Percentiles rank a stretch among this genome's conserved stretches.
Evolutionary conservation across 1,140 invertebrate genomes (phyloP).

Genomic region (Dinoponera quadriceps): DNA sequence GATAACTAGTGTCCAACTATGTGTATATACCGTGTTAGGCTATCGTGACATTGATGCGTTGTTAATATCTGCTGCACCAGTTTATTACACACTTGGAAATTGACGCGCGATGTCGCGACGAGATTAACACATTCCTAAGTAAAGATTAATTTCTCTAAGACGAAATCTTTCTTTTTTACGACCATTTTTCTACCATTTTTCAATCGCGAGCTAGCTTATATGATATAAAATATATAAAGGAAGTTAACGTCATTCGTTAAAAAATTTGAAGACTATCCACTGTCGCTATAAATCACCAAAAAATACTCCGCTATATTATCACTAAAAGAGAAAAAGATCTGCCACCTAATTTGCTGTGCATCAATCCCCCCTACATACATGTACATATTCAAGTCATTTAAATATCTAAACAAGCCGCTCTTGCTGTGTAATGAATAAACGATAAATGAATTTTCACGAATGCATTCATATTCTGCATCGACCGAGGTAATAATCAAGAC

Average conservation of each 20-base stretch:
- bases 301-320: neutral
- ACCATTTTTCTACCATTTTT: too few species aligned
- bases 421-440: too few species aligned
- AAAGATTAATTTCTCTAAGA: too few species aligned
- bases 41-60: constrained; percentile 2
- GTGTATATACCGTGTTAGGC: neutral
- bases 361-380: neutral
- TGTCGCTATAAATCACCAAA: neutral
- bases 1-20: neutral
- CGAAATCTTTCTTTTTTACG: neutral
- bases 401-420: neutral
- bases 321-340: neutral
- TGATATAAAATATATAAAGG: constrained; percentile 26
- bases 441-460: constrained; percentile 17
- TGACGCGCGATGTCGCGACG: neutral
- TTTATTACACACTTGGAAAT: constrained; percentile 6
- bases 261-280: neutral
- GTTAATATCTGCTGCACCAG: neutral
- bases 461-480: neutral
- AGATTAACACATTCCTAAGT: constrained; percentile 15
- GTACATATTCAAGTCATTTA: constrained; percentile 19
- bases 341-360: neutral
- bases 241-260: neutral
- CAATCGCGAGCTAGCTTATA: constrained; percentile 2
- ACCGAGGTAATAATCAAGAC: too few species aligned